phyloP scores from a whole-genome alignment of 2,888 invertebrate species.

The Erebia palarica region DNA sequence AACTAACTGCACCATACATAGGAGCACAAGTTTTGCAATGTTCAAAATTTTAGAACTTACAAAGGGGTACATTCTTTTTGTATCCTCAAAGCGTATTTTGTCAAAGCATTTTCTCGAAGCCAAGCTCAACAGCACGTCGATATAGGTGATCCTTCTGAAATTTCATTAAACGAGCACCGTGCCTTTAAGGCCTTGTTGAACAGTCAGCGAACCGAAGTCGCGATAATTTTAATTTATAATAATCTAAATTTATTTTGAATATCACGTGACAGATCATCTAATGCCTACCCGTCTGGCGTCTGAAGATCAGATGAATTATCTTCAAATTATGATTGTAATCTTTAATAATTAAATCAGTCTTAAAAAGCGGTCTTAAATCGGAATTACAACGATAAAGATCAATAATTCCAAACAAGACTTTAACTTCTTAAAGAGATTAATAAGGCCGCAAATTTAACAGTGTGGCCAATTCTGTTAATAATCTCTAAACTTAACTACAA shows the following conservation, averaged over 20 bases:
- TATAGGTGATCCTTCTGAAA: conserved; percentile 39
- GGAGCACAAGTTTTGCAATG: conserved; percentile 14
- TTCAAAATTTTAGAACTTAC: conserved; percentile 31
- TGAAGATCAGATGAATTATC: too few species aligned
- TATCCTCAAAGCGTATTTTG: conserved; percentile 37
- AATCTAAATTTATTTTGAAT: background rate
- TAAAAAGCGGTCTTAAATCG: too few species aligned
- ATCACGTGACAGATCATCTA: too few species aligned
- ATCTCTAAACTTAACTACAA: too few species aligned
- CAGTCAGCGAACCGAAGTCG: background rate
- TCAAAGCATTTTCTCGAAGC: conserved; percentile 40
- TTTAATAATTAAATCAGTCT: too few species aligned
- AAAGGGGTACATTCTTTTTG: conserved; percentile 39
- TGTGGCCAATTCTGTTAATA: too few species aligned
- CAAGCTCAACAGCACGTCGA: conserved; percentile 38
- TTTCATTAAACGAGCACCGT: conserved; percentile 39
- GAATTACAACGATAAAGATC: too few species aligned
- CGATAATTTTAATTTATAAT: background rate
- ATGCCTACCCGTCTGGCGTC: too few species aligned
- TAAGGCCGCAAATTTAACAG: too few species aligned
- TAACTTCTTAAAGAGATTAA: too few species aligned
- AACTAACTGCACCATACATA: conserved; percentile 14
- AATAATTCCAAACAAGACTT: too few species aligned
- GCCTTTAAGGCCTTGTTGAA: conserved; percentile 25
- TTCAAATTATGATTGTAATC: too few species aligned